These are phyloP conservation scores for Procambarus clarkii DNA, from an alignment of 1,140 invertebrate species.

Conservation along the genomic window DNA sequence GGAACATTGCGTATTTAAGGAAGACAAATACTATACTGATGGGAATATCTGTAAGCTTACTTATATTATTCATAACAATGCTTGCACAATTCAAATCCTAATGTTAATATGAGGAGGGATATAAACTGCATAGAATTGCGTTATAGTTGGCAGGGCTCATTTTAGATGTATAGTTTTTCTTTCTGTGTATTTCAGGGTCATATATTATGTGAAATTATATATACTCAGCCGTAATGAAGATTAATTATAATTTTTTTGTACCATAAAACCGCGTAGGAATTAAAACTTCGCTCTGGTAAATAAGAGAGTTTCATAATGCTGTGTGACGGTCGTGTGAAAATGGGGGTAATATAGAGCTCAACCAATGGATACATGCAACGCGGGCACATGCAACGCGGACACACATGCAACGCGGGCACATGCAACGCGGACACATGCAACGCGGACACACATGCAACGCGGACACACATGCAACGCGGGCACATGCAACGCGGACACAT, in stretches of 20 bases:
- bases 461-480: no score
- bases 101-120: constrained; percentile 20
- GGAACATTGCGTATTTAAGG: constrained; percentile 1
- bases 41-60: background rate
- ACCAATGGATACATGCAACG: no score
- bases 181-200: constrained; percentile 34
- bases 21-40: constrained; percentile 40
- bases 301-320: background rate
- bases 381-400: no score
- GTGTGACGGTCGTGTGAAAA: background rate
- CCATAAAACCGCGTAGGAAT: constrained; percentile 46
- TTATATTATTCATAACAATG: background rate
- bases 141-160: constrained; percentile 18
- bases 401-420: no score
- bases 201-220: constrained; percentile 54
- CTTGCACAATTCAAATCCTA: background rate
- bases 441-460: no score
- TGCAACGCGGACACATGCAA: no score
- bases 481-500: no score
- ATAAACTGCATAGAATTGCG: constrained; percentile 36
- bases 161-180: constrained; percentile 42
- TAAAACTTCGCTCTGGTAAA: constrained; percentile 40
- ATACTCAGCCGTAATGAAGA: constrained; percentile 50
- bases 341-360: no score
- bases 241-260: constrained; percentile 44